Percentiles rank a stretch among this genome's conserved stretches.
Conservation (phyloP, 2,797 vertebrate genomes). For the Erethizon dorsatum region DNA sequence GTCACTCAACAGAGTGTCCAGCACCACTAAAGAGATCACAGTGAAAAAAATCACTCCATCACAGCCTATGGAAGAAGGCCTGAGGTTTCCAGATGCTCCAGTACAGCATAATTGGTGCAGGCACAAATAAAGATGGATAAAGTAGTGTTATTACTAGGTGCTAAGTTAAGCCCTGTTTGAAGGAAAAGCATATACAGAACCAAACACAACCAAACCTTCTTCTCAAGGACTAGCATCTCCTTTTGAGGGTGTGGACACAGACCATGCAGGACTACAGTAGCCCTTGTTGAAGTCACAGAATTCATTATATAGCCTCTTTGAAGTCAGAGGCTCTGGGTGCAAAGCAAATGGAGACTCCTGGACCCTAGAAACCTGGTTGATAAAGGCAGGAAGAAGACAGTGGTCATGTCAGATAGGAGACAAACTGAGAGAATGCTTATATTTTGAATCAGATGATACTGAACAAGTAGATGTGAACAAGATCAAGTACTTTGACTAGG, state of each 20-base stretch:
- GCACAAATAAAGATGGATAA: conserved; percentile 95
- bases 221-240: conserved; percentile 91
- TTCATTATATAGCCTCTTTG: conserved; percentile 87
- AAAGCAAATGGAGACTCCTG: conserved; percentile 88
- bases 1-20: conserved; percentile 94
- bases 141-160: conserved; percentile 93
- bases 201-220: conserved; percentile 90
- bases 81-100: conserved; percentile 95
- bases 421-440: conserved; percentile 94
- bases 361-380: conserved; percentile 89
- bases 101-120: conserved; percentile 94
- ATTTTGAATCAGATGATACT: conserved; percentile 95
- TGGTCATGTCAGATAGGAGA: conserved; percentile 93
- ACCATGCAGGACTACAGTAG: conserved; percentile 94
- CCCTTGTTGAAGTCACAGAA: conserved; percentile 92
- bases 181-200: conserved; percentile 90
- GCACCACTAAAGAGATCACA: conserved; percentile 96
- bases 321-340: conserved; percentile 57
- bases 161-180: conserved; percentile 94
- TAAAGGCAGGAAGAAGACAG: conserved; percentile 95
- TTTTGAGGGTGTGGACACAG: conserved; percentile 91
- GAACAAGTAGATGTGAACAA: conserved; percentile 96
- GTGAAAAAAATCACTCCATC: conserved; percentile 95
- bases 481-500: conserved; percentile 96
- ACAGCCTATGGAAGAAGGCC: conserved; percentile 95